phyloP scores from a whole-genome alignment of 2,797 vertebrate genomes.

The Spatula versicolor region DNA sequence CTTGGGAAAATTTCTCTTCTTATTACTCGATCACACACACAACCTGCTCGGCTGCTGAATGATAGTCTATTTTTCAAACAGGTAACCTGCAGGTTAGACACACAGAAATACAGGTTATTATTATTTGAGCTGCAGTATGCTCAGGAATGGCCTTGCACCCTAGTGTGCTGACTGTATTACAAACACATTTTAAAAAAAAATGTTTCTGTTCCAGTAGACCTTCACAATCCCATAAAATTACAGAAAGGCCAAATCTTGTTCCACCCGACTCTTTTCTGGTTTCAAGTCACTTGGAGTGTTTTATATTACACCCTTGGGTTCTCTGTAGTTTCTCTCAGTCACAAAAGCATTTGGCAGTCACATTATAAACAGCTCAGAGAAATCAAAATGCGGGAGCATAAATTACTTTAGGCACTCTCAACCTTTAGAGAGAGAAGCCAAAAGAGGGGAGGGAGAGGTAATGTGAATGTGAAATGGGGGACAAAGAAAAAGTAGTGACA shows the following conservation, averaged over 20 bases:
- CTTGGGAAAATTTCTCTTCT: not conserved
- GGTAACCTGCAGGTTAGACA: slow-evolving; percentile 32
- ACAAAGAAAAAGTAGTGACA: not conserved
- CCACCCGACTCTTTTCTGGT: not conserved
- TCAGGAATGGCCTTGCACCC: slow-evolving; percentile 8
- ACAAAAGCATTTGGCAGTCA: slow-evolving; percentile 30
- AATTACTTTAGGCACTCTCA: slow-evolving; percentile 33
- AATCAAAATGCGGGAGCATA: slow-evolving; percentile 17
- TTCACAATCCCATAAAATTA: slow-evolving; percentile 34
- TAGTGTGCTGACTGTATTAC: not conserved
- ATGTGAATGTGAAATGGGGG: not conserved
- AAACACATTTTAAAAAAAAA: not conserved
- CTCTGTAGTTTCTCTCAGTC: slow-evolving; percentile 6
- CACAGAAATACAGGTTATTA: slow-evolving; percentile 23
- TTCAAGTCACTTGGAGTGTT: not conserved
- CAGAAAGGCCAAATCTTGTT: slow-evolving; percentile 20
- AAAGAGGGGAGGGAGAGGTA: not conserved
- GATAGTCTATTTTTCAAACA: slow-evolving; percentile 33
- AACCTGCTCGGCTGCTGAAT: not conserved
- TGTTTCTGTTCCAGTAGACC: not conserved
- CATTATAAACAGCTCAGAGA: slow-evolving; percentile 23
- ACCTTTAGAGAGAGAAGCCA: slow-evolving; percentile 17
- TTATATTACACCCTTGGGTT: slow-evolving; percentile 47
- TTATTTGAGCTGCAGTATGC: slow-evolving; percentile 6
- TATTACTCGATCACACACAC: not conserved